Conservation (phyloP, 2,888 invertebrate genomes). For the Synergus laeviventris region DNA sequence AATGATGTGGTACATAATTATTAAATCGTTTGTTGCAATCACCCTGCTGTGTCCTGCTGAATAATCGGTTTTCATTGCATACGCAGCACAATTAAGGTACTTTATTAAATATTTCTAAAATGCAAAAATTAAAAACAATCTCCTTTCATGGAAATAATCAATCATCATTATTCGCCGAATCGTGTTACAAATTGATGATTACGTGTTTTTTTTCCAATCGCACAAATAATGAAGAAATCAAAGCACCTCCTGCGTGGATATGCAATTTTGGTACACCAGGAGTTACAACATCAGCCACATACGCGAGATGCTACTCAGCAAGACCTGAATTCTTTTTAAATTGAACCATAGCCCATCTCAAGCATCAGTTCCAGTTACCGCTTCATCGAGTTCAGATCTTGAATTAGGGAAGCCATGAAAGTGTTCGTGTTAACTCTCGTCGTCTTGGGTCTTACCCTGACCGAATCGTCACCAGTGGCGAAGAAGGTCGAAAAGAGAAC, state of each 20-base stretch:
- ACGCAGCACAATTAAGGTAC: background rate
- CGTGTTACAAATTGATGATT: background rate
- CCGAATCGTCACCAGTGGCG: constrained; percentile 25
- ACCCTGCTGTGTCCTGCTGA: background rate
- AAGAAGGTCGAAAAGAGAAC: constrained; percentile 30
- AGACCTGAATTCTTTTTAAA: constrained; percentile 21
- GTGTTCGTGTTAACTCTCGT: background rate
- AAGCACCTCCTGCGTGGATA: constrained; percentile 5
- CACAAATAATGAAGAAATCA: constrained; percentile 25
- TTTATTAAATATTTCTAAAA: background rate
- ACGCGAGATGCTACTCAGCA: constrained; percentile 5
- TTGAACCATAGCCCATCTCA: background rate
- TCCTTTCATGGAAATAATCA: background rate
- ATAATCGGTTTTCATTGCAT: background rate
- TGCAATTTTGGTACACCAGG: constrained; percentile 16
- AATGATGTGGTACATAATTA: too few relatives aligned
- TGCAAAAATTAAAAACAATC: background rate
- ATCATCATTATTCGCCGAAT: background rate
- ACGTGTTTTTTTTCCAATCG: background rate
- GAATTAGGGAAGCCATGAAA: constrained; percentile 19
- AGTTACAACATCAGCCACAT: constrained; percentile 1
- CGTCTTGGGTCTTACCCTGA: constrained; percentile 8
- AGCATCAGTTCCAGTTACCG: constrained; percentile 23
- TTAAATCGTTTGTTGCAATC: background rate
- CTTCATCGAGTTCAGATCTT: background rate